phyloP scores from a whole-genome alignment of 2,888 invertebrate species.

The Clunio marinus region DNA sequence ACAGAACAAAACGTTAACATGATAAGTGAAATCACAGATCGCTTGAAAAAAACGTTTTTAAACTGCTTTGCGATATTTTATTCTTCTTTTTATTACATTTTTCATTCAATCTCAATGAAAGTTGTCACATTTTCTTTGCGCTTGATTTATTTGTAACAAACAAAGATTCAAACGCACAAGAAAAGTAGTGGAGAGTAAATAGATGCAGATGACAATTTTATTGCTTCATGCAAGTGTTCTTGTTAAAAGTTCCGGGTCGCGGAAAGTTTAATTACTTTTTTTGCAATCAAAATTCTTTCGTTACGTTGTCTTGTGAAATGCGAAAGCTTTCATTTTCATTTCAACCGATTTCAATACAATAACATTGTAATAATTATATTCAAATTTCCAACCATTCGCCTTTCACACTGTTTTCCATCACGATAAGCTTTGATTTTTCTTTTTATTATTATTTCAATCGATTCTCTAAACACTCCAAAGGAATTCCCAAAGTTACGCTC shows the following conservation, averaged over 20 bases:
- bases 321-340: not conserved
- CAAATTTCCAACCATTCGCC: not conserved
- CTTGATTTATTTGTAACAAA: constrained; percentile 5
- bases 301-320: not conserved
- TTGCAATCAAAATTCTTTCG: not conserved
- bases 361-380: not conserved
- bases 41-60: too few species aligned
- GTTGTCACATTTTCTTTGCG: too few species aligned
- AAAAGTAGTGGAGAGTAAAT: not conserved
- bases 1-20: not conserved
- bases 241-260: not conserved
- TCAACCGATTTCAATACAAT: too few species aligned
- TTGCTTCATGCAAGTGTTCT: constrained; percentile 4
- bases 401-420: not conserved
- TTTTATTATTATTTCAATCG: not conserved
- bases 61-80: too few species aligned
- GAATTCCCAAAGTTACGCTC: constrained; percentile 18
- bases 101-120: too few species aligned
- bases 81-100: too few species aligned
- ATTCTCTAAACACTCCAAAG: constrained; percentile 18
- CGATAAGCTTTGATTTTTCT: constrained; percentile 15
- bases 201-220: constrained; percentile 20
- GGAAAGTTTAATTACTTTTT: not conserved
- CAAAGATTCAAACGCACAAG: not conserved
- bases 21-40: constrained; percentile 18